phyloP scores from a whole-genome alignment of 2,113 vertebrate genomes.

The Bos javanicus region DNA sequence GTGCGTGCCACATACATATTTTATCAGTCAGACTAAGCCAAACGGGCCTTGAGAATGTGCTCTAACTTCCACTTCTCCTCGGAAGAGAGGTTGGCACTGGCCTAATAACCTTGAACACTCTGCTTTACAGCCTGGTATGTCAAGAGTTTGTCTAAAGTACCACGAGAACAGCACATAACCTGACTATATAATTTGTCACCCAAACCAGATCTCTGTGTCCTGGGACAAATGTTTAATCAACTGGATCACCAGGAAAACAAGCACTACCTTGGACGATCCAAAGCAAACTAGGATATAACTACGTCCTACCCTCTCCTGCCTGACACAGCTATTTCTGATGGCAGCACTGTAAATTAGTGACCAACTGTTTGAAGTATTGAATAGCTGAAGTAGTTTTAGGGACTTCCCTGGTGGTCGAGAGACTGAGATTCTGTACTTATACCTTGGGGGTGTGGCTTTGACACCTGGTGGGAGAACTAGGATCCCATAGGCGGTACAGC shows the following conservation, averaged over 20 bases:
- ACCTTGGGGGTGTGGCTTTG: accelerated
- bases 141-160: neutral
- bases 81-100: neutral
- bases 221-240: neutral
- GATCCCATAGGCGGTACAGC: neutral
- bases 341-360: neutral
- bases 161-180: neutral
- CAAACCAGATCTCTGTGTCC: neutral
- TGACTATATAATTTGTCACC: neutral
- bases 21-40: neutral
- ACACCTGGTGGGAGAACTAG: neutral
- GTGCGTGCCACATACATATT: neutral
- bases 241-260: neutral
- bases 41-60: neutral
- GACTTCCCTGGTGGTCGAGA: neutral
- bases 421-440: neutral
- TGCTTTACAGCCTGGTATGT: neutral
- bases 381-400: neutral
- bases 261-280: neutral
- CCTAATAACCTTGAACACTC: neutral
- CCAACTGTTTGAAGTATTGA: neutral
- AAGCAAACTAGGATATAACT: neutral
- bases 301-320: neutral
- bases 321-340: neutral
- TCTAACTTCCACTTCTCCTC: neutral